These are phyloP conservation scores for Papilio gigon DNA, from an alignment of 2,888 invertebrate genomes.

Conservation along the genomic window DNA sequence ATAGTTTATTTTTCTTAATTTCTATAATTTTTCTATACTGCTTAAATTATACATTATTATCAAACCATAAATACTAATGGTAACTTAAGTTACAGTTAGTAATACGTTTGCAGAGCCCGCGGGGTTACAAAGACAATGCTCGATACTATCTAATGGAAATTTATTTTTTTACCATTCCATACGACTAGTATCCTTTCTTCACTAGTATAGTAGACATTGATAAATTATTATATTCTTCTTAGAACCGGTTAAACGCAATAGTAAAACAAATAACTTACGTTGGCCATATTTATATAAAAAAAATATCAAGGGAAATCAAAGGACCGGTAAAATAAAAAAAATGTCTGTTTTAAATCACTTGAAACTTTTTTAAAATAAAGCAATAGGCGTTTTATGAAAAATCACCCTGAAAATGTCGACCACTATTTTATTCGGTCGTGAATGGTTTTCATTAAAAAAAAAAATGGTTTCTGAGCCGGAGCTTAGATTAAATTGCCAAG, in stretches of 20 bases:
- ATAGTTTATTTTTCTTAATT: too few relatives aligned
- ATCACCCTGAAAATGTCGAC: slow-evolving; percentile 13
- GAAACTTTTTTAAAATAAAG: background rate
- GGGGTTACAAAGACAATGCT: too few relatives aligned
- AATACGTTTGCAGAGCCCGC: too few relatives aligned
- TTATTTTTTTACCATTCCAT: background rate
- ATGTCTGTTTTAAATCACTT: background rate
- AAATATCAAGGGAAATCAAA: background rate
- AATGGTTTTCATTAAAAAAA: slow-evolving; percentile 24
- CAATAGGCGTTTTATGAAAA: slow-evolving; percentile 3
- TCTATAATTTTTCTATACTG: too few relatives aligned
- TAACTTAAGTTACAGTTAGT: too few relatives aligned
- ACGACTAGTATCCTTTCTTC: background rate
- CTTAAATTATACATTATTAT: too few relatives aligned
- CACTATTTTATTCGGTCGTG: background rate
- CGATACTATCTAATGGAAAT: background rate
- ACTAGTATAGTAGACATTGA: background rate
- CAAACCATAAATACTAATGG: too few relatives aligned
- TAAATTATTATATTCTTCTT: background rate
- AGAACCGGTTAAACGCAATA: background rate
- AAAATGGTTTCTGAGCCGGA: slow-evolving; percentile 19
- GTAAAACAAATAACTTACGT: too few relatives aligned
- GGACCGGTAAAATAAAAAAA: background rate
- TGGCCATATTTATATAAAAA: background rate
- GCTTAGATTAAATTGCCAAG: slow-evolving; percentile 36